Percentiles rank a stretch among this genome's conserved stretches.
Evolutionary conservation across 1,140 invertebrate genomes (phyloP).

Genomic region (Acromyrmex charruanus): DNA sequence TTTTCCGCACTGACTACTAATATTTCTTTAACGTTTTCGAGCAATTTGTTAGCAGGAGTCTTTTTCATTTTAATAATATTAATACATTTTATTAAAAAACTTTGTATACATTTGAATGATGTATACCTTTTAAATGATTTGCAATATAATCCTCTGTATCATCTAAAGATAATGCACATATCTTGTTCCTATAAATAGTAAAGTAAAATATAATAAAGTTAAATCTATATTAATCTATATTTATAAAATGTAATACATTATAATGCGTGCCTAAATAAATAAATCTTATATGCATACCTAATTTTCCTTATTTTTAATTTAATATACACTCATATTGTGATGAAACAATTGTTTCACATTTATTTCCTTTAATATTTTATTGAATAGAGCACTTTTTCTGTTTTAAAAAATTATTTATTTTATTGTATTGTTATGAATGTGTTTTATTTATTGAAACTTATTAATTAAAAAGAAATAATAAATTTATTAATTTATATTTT

Average conservation of each 20-base stretch:
- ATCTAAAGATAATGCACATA: neutral
- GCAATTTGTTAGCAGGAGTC: too few relatives aligned
- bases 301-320: slow-evolving; percentile 25
- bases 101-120: neutral
- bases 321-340: neutral
- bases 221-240: slow-evolving; percentile 24
- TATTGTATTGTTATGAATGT: too few relatives aligned
- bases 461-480: too few relatives aligned
- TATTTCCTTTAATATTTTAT: neutral
- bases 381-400: slow-evolving; percentile 8
- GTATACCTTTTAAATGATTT: slow-evolving; percentile 17
- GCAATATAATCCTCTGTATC: neutral
- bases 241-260: slow-evolving; percentile 2
- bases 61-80: neutral
- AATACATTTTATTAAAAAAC: neutral
- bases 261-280: neutral
- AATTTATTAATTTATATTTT: too few relatives aligned
- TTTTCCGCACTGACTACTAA: too few relatives aligned
- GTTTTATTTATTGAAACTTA: too few relatives aligned
- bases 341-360: slow-evolving; percentile 1
- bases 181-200: neutral
- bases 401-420: neutral
- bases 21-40: too few relatives aligned
- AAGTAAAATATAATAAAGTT: slow-evolving; percentile 10
- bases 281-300: slow-evolving; percentile 1